Evolutionary conservation across 2,113 vertebrate genomes (phyloP).

Genomic region (Hemichromis elongatus): DNA sequence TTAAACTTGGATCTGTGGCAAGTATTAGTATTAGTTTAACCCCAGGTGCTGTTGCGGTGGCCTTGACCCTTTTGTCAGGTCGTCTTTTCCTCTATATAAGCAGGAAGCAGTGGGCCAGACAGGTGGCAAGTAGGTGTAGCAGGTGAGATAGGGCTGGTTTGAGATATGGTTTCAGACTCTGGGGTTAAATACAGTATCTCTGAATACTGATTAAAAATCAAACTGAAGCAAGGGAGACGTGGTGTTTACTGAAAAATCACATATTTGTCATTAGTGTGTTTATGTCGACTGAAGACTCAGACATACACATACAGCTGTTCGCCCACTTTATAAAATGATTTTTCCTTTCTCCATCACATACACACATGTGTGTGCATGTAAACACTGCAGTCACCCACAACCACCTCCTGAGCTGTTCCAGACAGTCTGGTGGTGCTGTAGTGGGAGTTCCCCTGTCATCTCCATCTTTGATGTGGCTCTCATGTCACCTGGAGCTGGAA

Average conservation of each 20-base stretch:
- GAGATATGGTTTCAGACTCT: constrained; percentile 54
- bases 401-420: constrained; percentile 14
- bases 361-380: background rate
- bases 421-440: background rate
- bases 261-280: background rate
- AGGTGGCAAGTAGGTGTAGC: constrained; percentile 17
- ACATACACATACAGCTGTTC: background rate
- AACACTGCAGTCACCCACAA: background rate
- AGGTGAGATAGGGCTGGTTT: background rate
- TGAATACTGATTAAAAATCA: constrained; percentile 3
- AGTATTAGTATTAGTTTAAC: background rate
- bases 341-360: background rate
- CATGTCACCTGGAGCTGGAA: constrained; percentile 54
- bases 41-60: background rate
- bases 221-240: background rate
- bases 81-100: background rate
- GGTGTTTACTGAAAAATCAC: background rate
- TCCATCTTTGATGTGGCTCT: constrained; percentile 55
- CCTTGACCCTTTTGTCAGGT: background rate
- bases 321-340: background rate
- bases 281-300: background rate
- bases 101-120: constrained; percentile 26
- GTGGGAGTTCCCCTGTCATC: constrained; percentile 50
- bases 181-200: constrained; percentile 42
- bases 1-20: constrained; percentile 28